Percentiles rank a stretch among this genome's conserved stretches.
Evolutionary conservation across 1,140 invertebrate species (phyloP).

Genomic region (Magallana gigas): DNA sequence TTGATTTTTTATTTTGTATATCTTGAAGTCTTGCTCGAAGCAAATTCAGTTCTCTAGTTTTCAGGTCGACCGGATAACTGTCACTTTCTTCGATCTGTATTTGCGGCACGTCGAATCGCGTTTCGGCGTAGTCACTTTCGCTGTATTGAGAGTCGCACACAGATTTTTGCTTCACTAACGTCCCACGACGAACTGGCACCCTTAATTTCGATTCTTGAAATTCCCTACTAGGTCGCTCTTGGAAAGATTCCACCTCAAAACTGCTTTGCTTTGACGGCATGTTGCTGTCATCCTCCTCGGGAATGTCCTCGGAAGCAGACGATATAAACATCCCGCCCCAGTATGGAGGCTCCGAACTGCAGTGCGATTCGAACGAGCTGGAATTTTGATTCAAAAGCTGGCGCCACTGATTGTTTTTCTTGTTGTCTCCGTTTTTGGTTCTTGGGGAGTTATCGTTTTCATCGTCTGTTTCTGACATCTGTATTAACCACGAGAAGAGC

Average conservation of each 20-base stretch:
- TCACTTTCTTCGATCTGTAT: constrained; percentile 28
- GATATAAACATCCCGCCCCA: constrained; percentile 22
- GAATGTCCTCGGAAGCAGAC: constrained; percentile 35
- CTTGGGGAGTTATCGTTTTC: constrained; percentile 3
- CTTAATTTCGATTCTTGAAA: background rate
- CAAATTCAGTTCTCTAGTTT: constrained; percentile 10
- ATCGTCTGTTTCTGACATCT: constrained; percentile 28
- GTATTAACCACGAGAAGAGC: constrained; percentile 24
- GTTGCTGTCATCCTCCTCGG: constrained; percentile 21
- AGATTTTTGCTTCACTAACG: constrained; percentile 4
- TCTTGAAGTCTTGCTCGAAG: constrained; percentile 33
- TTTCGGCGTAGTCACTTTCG: constrained; percentile 18
- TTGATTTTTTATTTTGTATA: constrained; percentile 23
- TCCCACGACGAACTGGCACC: constrained; percentile 2
- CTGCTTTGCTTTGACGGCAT: constrained; percentile 35
- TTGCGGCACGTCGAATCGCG: background rate
- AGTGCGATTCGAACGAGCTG: constrained; percentile 19
- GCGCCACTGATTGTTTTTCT: background rate
- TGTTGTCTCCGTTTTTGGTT: background rate
- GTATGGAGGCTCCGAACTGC: constrained; percentile 27
- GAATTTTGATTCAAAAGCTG: constrained; percentile 37
- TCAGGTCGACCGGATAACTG: background rate
- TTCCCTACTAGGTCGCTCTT: background rate
- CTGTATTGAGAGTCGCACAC: constrained; percentile 34
- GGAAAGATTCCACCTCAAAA: background rate